Evolutionary conservation across 2,113 vertebrate species (phyloP).

Genomic region (Antennarius striatus): DNA sequence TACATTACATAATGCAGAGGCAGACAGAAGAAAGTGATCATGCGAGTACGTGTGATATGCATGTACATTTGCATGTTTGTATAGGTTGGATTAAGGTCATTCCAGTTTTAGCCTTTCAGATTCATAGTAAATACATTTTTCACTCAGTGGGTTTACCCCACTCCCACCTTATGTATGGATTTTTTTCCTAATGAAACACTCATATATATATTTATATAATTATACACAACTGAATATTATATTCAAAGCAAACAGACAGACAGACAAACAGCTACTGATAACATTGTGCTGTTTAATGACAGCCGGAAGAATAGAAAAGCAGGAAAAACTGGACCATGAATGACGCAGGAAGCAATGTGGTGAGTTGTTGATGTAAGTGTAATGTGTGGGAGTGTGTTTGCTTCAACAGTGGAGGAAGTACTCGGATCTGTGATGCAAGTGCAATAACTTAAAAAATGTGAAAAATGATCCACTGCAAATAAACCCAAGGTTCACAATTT

Average conservation of each 20-base stretch:
- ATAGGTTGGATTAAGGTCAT: constrained; percentile 65
- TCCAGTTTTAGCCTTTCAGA: constrained; percentile 43
- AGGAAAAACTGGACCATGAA: too few species aligned
- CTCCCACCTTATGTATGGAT: constrained; percentile 3
- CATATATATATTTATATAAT: too few species aligned
- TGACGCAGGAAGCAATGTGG: too few species aligned
- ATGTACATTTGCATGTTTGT: constrained; percentile 10
- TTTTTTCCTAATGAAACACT: constrained; percentile 8
- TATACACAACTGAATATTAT: too few species aligned
- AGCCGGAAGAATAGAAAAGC: too few species aligned
- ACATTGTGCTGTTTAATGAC: too few species aligned
- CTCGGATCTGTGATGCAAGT: neutral
- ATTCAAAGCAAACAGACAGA: too few species aligned
- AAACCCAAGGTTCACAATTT: neutral
- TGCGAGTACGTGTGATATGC: constrained; percentile 25
- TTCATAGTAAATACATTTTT: constrained; percentile 26
- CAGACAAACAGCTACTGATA: too few species aligned
- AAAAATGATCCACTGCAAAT: neutral
- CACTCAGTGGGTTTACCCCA: neutral
- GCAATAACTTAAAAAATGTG: neutral
- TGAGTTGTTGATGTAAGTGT: neutral
- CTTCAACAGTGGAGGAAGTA: neutral
- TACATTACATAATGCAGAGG: constrained; percentile 52
- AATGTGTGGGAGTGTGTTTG: neutral
- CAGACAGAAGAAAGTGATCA: constrained; percentile 28